These are phyloP conservation scores for Holacanthus passer DNA, from an alignment of 2,113 vertebrate genomes.

Conservation along the genomic window DNA sequence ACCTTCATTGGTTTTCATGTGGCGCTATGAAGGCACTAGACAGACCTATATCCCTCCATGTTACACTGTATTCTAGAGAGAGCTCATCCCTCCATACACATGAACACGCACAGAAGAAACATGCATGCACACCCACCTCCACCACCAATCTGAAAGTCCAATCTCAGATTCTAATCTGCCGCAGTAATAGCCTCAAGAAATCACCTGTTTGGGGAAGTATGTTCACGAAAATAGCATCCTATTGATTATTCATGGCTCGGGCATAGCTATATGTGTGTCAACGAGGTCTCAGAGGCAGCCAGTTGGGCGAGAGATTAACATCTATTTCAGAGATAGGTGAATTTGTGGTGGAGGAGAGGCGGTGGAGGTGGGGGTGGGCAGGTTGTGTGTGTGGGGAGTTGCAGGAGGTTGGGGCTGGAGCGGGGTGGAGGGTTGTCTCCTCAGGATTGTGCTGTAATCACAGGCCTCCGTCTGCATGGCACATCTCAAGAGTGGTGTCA, in stretches of 20 bases:
- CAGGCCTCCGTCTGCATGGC: conserved; percentile 80
- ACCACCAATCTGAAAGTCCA: conserved; percentile 58
- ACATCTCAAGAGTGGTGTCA: conserved; percentile 82
- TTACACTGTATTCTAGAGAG: conserved; percentile 24
- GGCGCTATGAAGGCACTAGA: conserved; percentile 51
- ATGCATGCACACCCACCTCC: conserved; percentile 31
- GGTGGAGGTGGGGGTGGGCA: conserved; percentile 31
- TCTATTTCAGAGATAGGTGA: conserved; percentile 80
- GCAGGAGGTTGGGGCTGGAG: conserved; percentile 52
- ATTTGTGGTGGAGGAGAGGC: conserved; percentile 63
- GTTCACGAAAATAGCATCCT: conserved; percentile 66
- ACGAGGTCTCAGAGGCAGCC: conserved; percentile 71
- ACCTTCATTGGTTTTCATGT: conserved; percentile 74
- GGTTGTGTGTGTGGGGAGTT: conserved; percentile 39
- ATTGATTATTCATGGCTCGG: conserved; percentile 80
- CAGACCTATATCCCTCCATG: conserved; percentile 40
- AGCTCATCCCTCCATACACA: conserved; percentile 27
- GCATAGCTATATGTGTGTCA: conserved; percentile 68
- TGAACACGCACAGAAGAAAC: conserved; percentile 31
- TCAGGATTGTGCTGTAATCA: conserved; percentile 82
- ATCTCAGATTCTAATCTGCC: conserved; percentile 75
- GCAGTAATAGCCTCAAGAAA: conserved; percentile 62
- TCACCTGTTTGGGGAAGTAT: conserved; percentile 68
- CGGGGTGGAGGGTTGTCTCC: conserved; percentile 71
- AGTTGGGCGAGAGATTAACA: conserved; percentile 81